Base-by-base conservation (phyloP, 2,888 invertebrate species). In the Andricus curvator region DNA sequence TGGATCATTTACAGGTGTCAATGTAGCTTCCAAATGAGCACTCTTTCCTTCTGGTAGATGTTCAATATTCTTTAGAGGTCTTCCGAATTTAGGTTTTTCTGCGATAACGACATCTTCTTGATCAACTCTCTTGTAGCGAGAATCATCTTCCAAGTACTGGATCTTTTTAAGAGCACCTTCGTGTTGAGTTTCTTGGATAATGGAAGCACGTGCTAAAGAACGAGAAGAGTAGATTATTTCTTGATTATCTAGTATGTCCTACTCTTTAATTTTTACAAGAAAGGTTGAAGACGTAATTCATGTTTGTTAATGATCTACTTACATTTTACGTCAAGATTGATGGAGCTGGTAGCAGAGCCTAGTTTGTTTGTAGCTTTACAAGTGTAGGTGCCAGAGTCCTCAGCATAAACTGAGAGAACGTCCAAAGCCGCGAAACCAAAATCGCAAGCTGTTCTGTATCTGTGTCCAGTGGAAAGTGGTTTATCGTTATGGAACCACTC, bases 401-500 rank as follows among this genome's bases (percentile, higher is more conserved):
- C 98, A 25, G 97, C 96, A 89, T 98, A 98, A 2, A 98, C 98
- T 65, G 98, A 97, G 44, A 98, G 94, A 83, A 99, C 97, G 92
- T 99, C 99, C 84, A 99, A 94, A 78, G 99, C 97, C 80, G 98
- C 98, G 93, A 98, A 99, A 68, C 99, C 99, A 92, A 99, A 99
- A 92, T 99, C 99, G 90, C 97, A 97, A 74, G 98, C 96, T 74
- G 98, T 98, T 90, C 98, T 96, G 94, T 97, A 98, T 83, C 99
- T 95, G 91, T 98, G 98, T 80, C 97, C 97, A 83, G 96, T 96
- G 88, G 96, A 96, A 76, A 98, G 93, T 67, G 98, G 97, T 92
- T 98, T 96, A 74, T 97, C 98, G 92, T 99, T 98, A 89, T 98
- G 98, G 94, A 97, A 96, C 98, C 98, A 98, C 93, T 98, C 98